Base-by-base conservation (phyloP, 2,113 vertebrate species). In the Rafetus swinhoei region DNA sequence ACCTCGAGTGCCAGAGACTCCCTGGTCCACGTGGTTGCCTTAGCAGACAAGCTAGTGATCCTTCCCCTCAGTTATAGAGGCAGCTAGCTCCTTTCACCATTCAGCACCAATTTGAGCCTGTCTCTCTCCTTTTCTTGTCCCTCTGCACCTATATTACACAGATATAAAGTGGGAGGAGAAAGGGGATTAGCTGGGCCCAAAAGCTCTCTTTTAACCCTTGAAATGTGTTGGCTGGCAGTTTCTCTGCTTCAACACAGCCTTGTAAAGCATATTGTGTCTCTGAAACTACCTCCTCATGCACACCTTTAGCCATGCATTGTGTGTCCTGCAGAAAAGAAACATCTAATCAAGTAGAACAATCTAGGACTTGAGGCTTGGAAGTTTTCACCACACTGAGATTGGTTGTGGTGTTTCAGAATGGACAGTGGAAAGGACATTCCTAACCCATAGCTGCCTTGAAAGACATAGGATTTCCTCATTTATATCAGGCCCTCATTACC, bases 391-490 rank as follows among this genome's bases (percentile, higher is more conserved):
- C 2, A 53, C 16, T 80, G 0, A 85, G 29, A 22, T 52, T 56
- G 57, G 32, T 2, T 12, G 9, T 53, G 22, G 54, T 56, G 84
- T 8, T 39, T 92, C n/a, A 0, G 0, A 83, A 60, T 4, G 18
- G 80, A 19, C 57, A 86, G 85, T 8, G 29, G 72, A 93, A 59
- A 32, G 8, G 86, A 54, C 16, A 79, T 19, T 76, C 25, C 27
- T 69, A 62, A 84, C 29, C 72, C 22, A 24, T 5, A 13, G 91
- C 92, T 55, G 24, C 35, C 86, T 53, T 4, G 11, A 53, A 60
- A 60, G 62, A 80, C 79, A 90, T 29, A 94, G 92, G 79, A 8
- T 45, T 82, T 80, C 39, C 90, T 90, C 86, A 10, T 87, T 87
- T 89, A 53, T 14, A 35, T 45, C 72, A n/a, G 65, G 27, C 13